Evolutionary conservation across 1,140 invertebrate genomes (phyloP).

Genomic region (Vollenhovia emeryi): DNA sequence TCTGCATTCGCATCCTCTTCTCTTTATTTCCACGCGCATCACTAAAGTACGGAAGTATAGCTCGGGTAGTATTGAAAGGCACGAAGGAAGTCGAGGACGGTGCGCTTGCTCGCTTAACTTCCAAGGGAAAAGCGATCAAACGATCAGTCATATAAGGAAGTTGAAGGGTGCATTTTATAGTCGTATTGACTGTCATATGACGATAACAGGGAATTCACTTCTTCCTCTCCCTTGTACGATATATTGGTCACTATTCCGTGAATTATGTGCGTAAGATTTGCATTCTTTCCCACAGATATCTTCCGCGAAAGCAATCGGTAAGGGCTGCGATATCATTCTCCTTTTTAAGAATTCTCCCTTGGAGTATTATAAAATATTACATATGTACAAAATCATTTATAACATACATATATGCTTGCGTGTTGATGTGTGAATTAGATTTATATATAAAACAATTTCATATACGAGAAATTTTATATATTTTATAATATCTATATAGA

Average conservation of each 20-base stretch:
- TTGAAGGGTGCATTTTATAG: constrained; percentile 25
- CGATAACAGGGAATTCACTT: not conserved
- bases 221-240: not conserved
- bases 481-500: constrained; percentile 7
- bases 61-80: not conserved
- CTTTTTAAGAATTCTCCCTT: not conserved
- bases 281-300: not conserved
- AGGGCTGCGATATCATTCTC: not conserved
- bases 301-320: not conserved
- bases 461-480: not conserved
- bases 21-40: not conserved
- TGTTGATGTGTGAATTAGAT: not conserved
- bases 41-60: not conserved
- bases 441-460: not conserved
- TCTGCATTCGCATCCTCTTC: not conserved
- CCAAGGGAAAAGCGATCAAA: not conserved
- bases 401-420: not conserved
- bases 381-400: too few relatives aligned
- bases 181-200: not conserved
- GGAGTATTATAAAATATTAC: too few relatives aligned
- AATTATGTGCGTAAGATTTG: not conserved
- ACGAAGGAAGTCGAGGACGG: not conserved
- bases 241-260: not conserved
- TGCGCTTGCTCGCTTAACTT: not conserved
- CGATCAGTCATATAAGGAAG: not conserved